Evolutionary conservation across 2,113 vertebrate species (phyloP), one percentile per base, ranked within the genome.

Genomic region (Holacanthus passer): DNA sequence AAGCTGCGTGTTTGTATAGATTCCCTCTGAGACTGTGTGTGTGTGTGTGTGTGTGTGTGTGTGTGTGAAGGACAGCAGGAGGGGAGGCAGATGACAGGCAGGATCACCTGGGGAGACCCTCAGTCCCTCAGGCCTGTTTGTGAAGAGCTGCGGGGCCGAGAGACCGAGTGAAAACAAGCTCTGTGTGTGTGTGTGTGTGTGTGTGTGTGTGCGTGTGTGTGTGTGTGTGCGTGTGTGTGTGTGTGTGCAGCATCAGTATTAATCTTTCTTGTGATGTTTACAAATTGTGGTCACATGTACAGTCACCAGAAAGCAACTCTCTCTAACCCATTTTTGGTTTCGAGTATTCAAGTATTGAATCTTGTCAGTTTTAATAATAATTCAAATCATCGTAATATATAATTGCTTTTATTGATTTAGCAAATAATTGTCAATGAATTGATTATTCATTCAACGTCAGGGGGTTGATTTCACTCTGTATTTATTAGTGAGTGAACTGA

Each of bases 171-270:
- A 39, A 39, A 65, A 65, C 58, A 71, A 77, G 48, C 37, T 32
- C 39, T n/a, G 20, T 39, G 59, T 62, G 37, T n/a, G 22, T 63
- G 60, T 63, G 35, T 63, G 35, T 65, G 52, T 68, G 20, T 41
- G 58, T 71, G 24, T 63, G 58, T 24, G 32, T 60, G 43, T 82
- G 72, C 67, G 62, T 67, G 43, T 31, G 72, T 56, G 62, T 69
- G 65, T 32, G 55, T 24, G 32, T 60, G 43, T 82, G 72, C 67
- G 62, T 67, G 43, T 31, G 72, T 56, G 62, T 69, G 65, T 32
- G 65, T 52, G 45, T 35, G 47, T 24, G 24, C 9, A 9, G 12
- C n/a, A 27, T 27, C 10, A 53, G 52, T 52, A n/a, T n/a, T 52
- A 11, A 7, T 1, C 50, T 5, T 53, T 11, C 13, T 8, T 53